Evolutionary conservation across 2,113 vertebrate species (phyloP).

Genomic region (Sisor rabdophorus): DNA sequence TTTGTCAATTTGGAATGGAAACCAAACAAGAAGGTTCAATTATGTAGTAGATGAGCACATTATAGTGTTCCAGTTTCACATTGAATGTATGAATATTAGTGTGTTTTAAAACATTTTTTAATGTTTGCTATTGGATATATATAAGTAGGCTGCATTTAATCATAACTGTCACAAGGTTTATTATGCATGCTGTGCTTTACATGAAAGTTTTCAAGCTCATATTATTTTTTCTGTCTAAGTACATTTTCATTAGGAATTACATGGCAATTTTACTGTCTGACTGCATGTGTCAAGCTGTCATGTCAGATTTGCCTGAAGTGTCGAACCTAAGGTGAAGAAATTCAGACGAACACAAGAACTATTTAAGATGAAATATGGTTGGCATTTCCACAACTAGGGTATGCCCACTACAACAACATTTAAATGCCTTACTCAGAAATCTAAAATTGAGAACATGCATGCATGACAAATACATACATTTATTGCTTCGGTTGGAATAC

Average conservation of each 20-base stretch:
- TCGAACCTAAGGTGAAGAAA: conserved; percentile 42
- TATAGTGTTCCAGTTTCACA: background rate
- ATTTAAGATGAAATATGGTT: conserved; percentile 50
- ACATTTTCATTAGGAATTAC: conserved; percentile 47
- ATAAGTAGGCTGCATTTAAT: background rate
- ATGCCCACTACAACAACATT: conserved; percentile 59
- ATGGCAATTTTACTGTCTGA: conserved; percentile 56
- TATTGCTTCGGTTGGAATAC: conserved; percentile 14
- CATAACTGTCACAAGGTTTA: background rate
- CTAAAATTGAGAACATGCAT: conserved; percentile 22
- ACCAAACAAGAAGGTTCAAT: background rate
- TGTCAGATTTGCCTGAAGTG: conserved; percentile 32
- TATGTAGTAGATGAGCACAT: conserved; percentile 2
- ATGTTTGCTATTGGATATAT: background rate
- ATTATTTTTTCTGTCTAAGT: conserved; percentile 49
- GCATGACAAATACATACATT: conserved; percentile 23
- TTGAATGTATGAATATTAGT: background rate
- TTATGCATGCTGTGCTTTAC: conserved; percentile 31
- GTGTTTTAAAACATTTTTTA: background rate
- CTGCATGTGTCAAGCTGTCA: conserved; percentile 53
- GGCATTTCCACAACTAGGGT: conserved; percentile 32
- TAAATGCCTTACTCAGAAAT: conserved; percentile 17
- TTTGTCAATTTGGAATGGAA: background rate
- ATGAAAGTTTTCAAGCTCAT: conserved; percentile 44
- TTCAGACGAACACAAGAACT: conserved; percentile 46